Evolutionary conservation across 2,888 invertebrate species (phyloP).

Genomic region (Eurytoma adleriae): DNA sequence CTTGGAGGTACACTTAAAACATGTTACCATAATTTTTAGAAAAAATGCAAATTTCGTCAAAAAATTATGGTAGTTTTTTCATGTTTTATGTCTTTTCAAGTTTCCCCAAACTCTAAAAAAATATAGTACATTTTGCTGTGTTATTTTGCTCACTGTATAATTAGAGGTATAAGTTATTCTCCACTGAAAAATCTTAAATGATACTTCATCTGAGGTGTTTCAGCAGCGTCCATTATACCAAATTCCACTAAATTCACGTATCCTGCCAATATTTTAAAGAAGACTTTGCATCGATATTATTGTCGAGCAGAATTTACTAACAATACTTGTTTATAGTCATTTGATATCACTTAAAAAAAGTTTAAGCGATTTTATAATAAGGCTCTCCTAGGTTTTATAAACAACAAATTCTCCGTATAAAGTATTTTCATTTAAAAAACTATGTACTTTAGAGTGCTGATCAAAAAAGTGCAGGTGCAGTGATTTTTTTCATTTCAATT

Average conservation of each 20-base stretch:
- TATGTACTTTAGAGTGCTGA: conserved; percentile 68
- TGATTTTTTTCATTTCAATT: conserved; percentile 58
- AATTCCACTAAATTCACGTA: background rate
- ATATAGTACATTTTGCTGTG: too few relatives aligned
- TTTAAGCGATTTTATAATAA: conserved; percentile 65
- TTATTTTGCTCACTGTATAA: background rate
- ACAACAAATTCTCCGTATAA: conserved; percentile 65
- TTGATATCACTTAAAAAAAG: conserved; percentile 64
- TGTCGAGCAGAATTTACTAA: conserved; percentile 27
- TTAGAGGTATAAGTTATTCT: background rate
- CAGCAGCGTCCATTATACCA: background rate
- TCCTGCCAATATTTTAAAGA: background rate
- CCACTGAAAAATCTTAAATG: too few relatives aligned
- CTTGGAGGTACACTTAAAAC: too few relatives aligned
- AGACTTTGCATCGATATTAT: conserved; percentile 14
- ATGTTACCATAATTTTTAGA: too few relatives aligned
- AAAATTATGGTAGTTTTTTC: too few relatives aligned
- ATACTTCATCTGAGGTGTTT: too few relatives aligned
- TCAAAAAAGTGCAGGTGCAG: conserved; percentile 74
- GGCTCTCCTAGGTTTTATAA: conserved; percentile 65
- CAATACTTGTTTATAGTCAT: conserved; percentile 44
- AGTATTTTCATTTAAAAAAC: conserved; percentile 69
- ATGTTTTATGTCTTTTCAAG: too few relatives aligned
- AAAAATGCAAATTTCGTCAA: too few relatives aligned
- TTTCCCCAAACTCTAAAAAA: too few relatives aligned